Conservation (phyloP, 2,888 invertebrate genomes). For the Pyrrhia umbra region DNA sequence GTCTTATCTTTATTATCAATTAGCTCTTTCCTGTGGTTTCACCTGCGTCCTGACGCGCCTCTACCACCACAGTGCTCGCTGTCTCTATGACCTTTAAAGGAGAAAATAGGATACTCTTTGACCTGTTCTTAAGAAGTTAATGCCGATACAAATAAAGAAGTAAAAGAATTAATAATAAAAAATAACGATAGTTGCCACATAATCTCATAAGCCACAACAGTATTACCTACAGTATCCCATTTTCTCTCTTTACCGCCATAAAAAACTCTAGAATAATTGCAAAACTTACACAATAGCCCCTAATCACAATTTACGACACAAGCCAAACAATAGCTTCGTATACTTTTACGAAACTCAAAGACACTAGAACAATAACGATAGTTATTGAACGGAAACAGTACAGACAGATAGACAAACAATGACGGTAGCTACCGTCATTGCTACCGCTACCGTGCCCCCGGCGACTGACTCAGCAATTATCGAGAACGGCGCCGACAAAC, state of each 20-base stretch:
- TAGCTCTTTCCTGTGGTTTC: too few species aligned
- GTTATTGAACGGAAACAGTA: conserved; percentile 47
- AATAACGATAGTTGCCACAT: background rate
- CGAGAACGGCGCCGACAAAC: conserved; percentile 45
- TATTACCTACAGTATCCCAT: background rate
- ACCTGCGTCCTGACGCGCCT: too few species aligned
- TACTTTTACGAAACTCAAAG: conserved; percentile 26
- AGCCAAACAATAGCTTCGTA: conserved; percentile 36
- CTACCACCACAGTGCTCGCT: too few species aligned
- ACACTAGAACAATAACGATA: conserved; percentile 45
- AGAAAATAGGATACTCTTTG: too few species aligned
- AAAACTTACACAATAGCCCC: conserved; percentile 9
- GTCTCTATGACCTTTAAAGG: too few species aligned
- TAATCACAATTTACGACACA: conserved; percentile 41
- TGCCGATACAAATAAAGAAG: too few species aligned
- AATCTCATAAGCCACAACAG: background rate
- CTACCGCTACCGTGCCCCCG: conserved; percentile 41
- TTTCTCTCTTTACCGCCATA: background rate
- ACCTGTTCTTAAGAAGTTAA: too few species aligned
- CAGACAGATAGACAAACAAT: conserved; percentile 56
- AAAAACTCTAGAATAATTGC: conserved; percentile 11
- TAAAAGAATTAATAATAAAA: too few species aligned
- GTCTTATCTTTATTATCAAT: too few species aligned
- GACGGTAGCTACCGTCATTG: conserved; percentile 39
- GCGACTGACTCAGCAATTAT: conserved; percentile 64